phyloP scores from a whole-genome alignment of 2,113 vertebrate genomes.

The Xenopus laevis region DNA sequence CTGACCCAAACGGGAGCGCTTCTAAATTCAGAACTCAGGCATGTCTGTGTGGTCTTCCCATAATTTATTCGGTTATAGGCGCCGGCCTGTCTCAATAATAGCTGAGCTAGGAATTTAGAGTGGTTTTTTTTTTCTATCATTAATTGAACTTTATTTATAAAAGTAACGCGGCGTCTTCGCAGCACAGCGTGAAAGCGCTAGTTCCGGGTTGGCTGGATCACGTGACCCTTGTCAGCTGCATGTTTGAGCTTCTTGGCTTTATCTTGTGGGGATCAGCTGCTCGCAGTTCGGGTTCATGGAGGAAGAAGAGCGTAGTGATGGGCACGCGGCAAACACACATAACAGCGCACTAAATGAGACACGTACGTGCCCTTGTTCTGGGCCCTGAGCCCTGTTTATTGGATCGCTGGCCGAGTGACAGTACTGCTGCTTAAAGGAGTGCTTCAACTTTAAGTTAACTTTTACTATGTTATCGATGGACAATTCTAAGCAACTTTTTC shows the following conservation, averaged over 20 bases:
- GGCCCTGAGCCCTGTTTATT: no score
- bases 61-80: no score
- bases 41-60: no score
- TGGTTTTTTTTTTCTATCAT: not conserved
- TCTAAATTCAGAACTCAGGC: no score
- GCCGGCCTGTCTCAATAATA: no score
- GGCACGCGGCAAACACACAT: not conserved
- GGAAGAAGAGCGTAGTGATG: conserved; percentile 23
- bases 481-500: no score
- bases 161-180: not conserved
- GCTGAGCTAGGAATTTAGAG: no score
- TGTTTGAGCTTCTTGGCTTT: not conserved
- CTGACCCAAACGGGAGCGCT: no score
- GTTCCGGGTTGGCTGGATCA: conserved; percentile 28
- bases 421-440: no score
- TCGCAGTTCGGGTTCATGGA: conserved; percentile 8
- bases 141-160: conserved; percentile 23
- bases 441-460: no score
- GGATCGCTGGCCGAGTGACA: no score
- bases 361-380: conserved; percentile 2
- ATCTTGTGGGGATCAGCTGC: not conserved
- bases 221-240: conserved; percentile 6
- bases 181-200: not conserved
- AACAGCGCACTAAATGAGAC: not conserved
- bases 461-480: no score